Percentiles rank a stretch among this genome's conserved stretches.
phyloP scores from a whole-genome alignment of 2,797 vertebrate genomes.

The Phrynocephalus vlangalii region DNA sequence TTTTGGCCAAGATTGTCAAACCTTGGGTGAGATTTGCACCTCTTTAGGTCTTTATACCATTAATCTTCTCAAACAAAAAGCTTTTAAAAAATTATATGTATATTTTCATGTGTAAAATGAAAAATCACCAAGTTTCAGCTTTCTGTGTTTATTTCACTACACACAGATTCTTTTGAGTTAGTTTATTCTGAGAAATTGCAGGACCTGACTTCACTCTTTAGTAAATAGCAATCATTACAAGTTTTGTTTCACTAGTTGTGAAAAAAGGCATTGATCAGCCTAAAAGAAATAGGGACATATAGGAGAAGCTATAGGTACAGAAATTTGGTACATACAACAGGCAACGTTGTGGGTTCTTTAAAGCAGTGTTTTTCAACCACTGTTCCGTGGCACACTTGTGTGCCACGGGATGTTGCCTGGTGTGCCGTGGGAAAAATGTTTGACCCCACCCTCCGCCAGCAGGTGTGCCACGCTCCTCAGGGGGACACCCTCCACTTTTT shows the following conservation, averaged over 20 bases:
- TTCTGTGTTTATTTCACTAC: background rate
- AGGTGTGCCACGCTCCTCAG: too few relatives aligned
- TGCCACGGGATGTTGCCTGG: too few relatives aligned
- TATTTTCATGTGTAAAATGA: background rate
- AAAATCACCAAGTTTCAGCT: background rate
- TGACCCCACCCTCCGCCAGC: too few relatives aligned
- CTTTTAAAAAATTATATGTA: background rate
- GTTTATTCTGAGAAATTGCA: background rate
- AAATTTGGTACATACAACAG: background rate
- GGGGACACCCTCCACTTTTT: too few relatives aligned
- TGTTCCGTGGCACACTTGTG: too few relatives aligned
- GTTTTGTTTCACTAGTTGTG: background rate
- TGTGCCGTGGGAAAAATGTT: too few relatives aligned
- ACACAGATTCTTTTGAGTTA: background rate
- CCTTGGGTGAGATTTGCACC: conserved; percentile 25
- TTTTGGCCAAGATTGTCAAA: conserved; percentile 31
- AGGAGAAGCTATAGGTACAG: background rate
- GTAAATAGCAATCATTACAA: background rate
- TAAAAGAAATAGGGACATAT: background rate
- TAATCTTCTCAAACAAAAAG: background rate
- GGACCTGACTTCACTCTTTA: background rate
- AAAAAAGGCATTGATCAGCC: background rate
- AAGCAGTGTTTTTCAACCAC: too few relatives aligned
- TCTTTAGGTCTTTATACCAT: background rate
- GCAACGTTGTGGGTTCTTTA: background rate